A percentile compares a stretch with the other conserved stretches of the same genome.
phyloP scores from a whole-genome alignment of 2,113 vertebrate genomes.

The Theristicus caerulescens region DNA sequence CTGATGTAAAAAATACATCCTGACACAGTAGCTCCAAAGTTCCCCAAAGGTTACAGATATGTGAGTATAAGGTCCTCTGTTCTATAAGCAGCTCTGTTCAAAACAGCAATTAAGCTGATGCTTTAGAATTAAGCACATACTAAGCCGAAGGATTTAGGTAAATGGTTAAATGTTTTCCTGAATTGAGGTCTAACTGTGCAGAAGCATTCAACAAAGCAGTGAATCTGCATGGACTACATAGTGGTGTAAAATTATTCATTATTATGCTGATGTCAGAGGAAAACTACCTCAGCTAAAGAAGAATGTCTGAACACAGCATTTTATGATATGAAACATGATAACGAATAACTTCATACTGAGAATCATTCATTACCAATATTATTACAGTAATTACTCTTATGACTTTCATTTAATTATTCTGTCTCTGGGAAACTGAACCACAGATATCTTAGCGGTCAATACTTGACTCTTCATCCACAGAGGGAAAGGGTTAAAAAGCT shows the following conservation, averaged over 20 bases:
- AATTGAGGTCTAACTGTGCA: neutral
- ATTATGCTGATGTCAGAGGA: conserved; percentile 35
- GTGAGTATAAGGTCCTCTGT: neutral
- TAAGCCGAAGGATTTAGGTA: neutral
- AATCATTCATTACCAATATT: conserved; percentile 18
- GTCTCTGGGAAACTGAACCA: neutral
- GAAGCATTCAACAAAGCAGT: conserved; percentile 24
- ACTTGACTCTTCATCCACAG: conserved; percentile 1
- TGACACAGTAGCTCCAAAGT: neutral
- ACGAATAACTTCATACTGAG: neutral
- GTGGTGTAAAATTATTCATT: conserved; percentile 40
- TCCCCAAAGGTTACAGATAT: neutral
- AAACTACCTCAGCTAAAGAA: conserved; percentile 21
- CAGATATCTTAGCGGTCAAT: neutral
- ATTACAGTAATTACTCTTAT: conserved; percentile 25
- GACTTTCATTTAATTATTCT: conserved; percentile 35
- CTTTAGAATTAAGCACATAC: neutral
- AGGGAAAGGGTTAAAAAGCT: conserved; percentile 32
- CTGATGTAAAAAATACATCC: conserved; percentile 26
- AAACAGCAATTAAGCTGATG: neutral
- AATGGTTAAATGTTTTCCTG: neutral
- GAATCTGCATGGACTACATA: neutral
- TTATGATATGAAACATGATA: conserved; percentile 5
- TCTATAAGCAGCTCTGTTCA: neutral
- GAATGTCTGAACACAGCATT: conserved; percentile 7